Evolutionary conservation across 2,888 invertebrate species (phyloP).

Genomic region (Calameuta filiformis): DNA sequence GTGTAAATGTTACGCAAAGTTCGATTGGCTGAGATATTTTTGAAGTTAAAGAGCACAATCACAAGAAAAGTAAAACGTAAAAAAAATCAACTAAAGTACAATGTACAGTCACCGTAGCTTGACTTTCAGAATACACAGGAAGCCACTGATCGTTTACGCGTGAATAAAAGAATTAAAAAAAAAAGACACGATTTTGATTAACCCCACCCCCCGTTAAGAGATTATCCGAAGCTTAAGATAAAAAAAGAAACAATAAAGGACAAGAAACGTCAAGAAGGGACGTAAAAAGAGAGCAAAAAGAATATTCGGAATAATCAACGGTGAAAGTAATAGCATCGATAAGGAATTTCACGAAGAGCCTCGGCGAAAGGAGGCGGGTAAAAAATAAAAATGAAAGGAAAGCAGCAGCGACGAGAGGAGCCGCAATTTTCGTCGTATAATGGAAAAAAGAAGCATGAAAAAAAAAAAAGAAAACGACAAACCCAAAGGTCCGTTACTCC

Average conservation of each 20-base stretch:
- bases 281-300: neutral
- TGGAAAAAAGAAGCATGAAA: neutral
- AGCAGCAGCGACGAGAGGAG: neutral
- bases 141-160: neutral
- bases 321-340: neutral
- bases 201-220: neutral
- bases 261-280: neutral
- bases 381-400: neutral
- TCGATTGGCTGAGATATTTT: too few species aligned
- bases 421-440: neutral
- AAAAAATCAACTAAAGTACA: too few species aligned
- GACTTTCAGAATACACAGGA: neutral
- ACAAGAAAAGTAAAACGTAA: too few species aligned
- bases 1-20: too few species aligned
- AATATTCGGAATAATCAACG: neutral
- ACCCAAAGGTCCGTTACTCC: neutral
- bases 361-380: neutral
- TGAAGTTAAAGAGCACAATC: too few species aligned
- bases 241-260: neutral
- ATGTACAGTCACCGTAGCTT: neutral
- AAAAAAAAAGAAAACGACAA: neutral
- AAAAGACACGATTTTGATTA: neutral
- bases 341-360: neutral
- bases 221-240: neutral
- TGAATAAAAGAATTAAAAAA: neutral